Base-by-base conservation (phyloP, 2,888 invertebrate species). In the Drosophila nr. perissopoda region DNA sequence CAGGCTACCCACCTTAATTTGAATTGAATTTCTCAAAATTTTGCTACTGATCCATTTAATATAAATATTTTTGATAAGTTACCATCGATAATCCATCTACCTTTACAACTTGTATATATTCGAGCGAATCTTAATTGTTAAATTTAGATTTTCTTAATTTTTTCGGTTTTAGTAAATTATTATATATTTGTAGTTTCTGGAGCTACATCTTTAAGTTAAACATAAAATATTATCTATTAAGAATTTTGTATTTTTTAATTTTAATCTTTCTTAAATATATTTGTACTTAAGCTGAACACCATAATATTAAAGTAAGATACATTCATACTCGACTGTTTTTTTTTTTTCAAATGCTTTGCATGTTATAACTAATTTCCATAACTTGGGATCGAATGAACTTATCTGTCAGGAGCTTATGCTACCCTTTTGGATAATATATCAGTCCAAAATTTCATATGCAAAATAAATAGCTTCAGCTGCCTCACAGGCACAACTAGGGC, bases 391-490 rank as follows among this genome's bases (percentile, higher is more conserved):
- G 31, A 64, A 42, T 46, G 16, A 40, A 38, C 51, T 54, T 54
- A 59, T 62, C 59, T 77, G 53, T 42, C 18, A 27, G 33, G 16
- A 29, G 52, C 48, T 60, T 58, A 16, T 36, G 46, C 25, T 48
- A 46, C 51, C 36, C 36, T 46, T 69, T 54, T 56, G 48, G 51
- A 59, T 65, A 70, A 77, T 70, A 77, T 51, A 64, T 77, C 77
- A 70, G 63, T 52, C 40, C 49, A 66, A 74, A 77, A 65, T 53
- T 70, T 79, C 57, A 79, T 79, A 68, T 71, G 75, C 71, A 42
- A 61, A 71, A 79, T 75, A 75, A 78, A 78, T 78, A 68, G 71
- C 77, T 42, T 38, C 67, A 75, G 75, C 79, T 79, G 79, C 25
- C 59, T 27, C 16, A 16, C 18, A 16, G 27, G 10, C 31, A 16